Conservation (phyloP, 2,888 invertebrate genomes). For the Junonia oenone region DNA sequence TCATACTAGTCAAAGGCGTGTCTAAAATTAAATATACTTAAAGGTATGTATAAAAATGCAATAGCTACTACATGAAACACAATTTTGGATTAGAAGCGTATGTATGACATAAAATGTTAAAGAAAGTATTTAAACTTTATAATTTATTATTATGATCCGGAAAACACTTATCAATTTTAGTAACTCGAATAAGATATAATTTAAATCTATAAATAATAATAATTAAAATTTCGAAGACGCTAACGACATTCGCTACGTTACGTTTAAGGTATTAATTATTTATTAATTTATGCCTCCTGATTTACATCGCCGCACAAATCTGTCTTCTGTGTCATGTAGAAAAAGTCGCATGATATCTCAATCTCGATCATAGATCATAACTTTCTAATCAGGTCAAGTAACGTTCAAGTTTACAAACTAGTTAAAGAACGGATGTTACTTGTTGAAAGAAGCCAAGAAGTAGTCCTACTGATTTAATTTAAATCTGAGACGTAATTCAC, state of each 20-base stretch:
- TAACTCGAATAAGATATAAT: not conserved
- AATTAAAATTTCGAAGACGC: not conserved
- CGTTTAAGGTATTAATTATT: slow-evolving; percentile 5
- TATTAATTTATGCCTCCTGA: slow-evolving; percentile 13
- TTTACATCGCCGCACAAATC: slow-evolving; percentile 22
- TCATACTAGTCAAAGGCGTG: too few species aligned
- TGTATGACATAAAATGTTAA: too few species aligned
- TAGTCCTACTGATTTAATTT: slow-evolving; percentile 27
- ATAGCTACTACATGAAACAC: too few species aligned
- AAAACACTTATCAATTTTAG: too few species aligned
- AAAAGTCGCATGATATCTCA: slow-evolving; percentile 49
- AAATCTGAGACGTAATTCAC: slow-evolving; percentile 18
- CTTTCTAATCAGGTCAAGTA: slow-evolving; percentile 69
- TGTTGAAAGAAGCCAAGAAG: slow-evolving; percentile 27
- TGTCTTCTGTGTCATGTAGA: slow-evolving; percentile 21
- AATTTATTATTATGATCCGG: too few species aligned
- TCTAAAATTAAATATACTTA: too few species aligned
- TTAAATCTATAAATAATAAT: not conserved
- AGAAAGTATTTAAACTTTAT: too few species aligned
- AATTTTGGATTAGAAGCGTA: too few species aligned
- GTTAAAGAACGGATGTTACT: slow-evolving; percentile 58
- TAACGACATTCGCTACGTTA: slow-evolving; percentile 3
- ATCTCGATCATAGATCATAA: slow-evolving; percentile 63
- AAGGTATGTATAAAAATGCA: too few species aligned
- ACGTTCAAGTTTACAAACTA: slow-evolving; percentile 63